Percentiles rank a stretch among this genome's conserved stretches.
Evolutionary conservation across 2,888 invertebrate genomes (phyloP).

Genomic region (Euclidia mi): DNA sequence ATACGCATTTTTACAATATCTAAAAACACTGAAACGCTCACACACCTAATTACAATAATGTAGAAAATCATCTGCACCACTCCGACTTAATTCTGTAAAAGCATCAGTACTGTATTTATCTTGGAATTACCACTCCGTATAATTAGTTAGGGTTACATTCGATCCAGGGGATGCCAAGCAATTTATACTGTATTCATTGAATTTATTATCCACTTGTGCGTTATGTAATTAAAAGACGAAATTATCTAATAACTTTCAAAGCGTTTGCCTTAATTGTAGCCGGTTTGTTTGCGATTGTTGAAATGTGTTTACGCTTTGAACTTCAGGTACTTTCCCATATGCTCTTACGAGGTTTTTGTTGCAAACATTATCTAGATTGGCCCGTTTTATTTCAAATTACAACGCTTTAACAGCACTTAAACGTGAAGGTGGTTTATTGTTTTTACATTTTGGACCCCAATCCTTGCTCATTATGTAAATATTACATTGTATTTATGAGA

Average conservation of each 20-base stretch:
- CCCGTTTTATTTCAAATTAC: too few relatives aligned
- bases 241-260: slow-evolving; percentile 40
- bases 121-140: slow-evolving; percentile 47
- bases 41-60: slow-evolving; percentile 33
- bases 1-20: not conserved
- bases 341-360: not conserved
- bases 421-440: too few relatives aligned
- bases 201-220: slow-evolving; percentile 52
- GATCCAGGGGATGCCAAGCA: slow-evolving; percentile 24
- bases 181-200: slow-evolving; percentile 50
- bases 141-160: slow-evolving; percentile 37
- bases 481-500: too few relatives aligned
- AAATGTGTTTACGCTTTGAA: too few relatives aligned
- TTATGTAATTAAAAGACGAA: slow-evolving; percentile 50
- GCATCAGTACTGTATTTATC: slow-evolving; percentile 45
- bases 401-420: too few relatives aligned
- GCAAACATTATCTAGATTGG: too few relatives aligned
- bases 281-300: slow-evolving; percentile 25
- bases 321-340: too few relatives aligned
- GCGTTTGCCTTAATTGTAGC: slow-evolving; percentile 39
- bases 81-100: slow-evolving; percentile 50
- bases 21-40: not conserved
- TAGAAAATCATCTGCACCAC: slow-evolving; percentile 25
- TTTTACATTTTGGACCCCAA: too few relatives aligned
- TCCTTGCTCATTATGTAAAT: too few relatives aligned